Evolutionary conservation across 2,888 invertebrate genomes (phyloP), one percentile per base, ranked within the genome.

Genomic region (Xestia sexstrigata): DNA sequence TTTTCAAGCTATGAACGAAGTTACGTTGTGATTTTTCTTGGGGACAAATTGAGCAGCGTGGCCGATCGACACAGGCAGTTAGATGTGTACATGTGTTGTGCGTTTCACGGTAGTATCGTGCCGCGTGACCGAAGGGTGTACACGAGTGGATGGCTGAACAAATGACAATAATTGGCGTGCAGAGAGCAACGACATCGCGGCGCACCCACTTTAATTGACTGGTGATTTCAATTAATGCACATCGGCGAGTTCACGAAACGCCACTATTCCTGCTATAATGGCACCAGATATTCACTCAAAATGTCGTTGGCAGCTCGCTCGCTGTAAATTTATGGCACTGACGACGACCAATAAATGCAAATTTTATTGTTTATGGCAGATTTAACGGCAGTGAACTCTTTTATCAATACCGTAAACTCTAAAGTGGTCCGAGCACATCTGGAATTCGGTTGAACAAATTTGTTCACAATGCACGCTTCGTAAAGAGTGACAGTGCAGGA

Each of bases 341-440:
- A 93, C 92, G 95, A 95, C 95, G 95, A 94, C 95, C 96, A 95
- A 96, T 96, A 96, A 96, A 96, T 96, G 96, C 94, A 96, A 96
- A 96, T 97, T 96, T 96, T 95, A 96, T 96, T 95, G 95, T 96
- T 96, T 96, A 96, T 95, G 93, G 93, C 94, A 95, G 94, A 95
- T 96, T 96, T 95, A 95, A 95, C 93, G 94, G 95, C 93, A 93
- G 92, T 95, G 93, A 95, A 96, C 95, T 95, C 95, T 96, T 96
- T 95, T 95, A 94, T 93, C 93, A 93, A 94, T 94, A 93, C 93
- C 92, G 93, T 96, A 94, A 81, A 81, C 67, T 76, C 30, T 70
- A 70, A 95, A 95, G 94, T 93, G 93, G 92, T 91, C 88, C 92
- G 93, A 91, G 92, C 91, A 91, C 88, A 92, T 89, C 87, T 83